Base-by-base conservation (phyloP, 2,888 invertebrate species). In the Lepidocyrtoides sp. region DNA sequence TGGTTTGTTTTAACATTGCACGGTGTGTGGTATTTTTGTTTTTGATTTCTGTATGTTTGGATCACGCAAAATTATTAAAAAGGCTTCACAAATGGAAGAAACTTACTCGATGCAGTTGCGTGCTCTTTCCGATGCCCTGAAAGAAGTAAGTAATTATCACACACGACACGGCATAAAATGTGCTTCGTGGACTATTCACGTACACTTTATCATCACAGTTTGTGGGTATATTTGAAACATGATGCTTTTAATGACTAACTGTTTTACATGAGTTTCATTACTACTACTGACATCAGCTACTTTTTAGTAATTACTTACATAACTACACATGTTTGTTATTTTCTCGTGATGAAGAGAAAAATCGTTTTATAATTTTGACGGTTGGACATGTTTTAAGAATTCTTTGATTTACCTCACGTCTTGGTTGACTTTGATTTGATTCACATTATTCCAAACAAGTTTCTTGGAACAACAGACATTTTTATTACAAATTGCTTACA, bases 71-170 rank as follows among this genome's bases (percentile, higher is more conserved):
- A 17, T 17, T 36, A 69, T n/a, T 32, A 51, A 66, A 83, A 90
- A 95, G 95, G 95, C 95, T 81, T 93, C 95, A 87, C 94, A 94
- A 94, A 95, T 95, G 93, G 95, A 95, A 94, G 95, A 95, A 92
- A 93, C 94, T 41, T 95, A 94, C 94, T 94, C 95, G 82, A 93
- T 93, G 81, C 94, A 94, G 92, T 93, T 95, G 92, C 94, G 95
- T 84, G 92, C 93, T 86, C 84, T 94, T 91, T 93, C 94, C 87
- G 94, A 94, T 57, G 94, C 94, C 92, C 94, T 95, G 66, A 94
- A 95, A 93, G 95, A 95, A 94, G 95, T 95, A 94, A 94, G 93
- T 92, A 63, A 12, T 48, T 36, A 51, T 32, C 32, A 44, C 84
- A 77, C n/a, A 12, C 14, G n/a, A 57, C n/a, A 44, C 44, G 3